Evolutionary conservation across 2,113 vertebrate species (phyloP).

Genomic region (Ictidomys tridecemlineatus): DNA sequence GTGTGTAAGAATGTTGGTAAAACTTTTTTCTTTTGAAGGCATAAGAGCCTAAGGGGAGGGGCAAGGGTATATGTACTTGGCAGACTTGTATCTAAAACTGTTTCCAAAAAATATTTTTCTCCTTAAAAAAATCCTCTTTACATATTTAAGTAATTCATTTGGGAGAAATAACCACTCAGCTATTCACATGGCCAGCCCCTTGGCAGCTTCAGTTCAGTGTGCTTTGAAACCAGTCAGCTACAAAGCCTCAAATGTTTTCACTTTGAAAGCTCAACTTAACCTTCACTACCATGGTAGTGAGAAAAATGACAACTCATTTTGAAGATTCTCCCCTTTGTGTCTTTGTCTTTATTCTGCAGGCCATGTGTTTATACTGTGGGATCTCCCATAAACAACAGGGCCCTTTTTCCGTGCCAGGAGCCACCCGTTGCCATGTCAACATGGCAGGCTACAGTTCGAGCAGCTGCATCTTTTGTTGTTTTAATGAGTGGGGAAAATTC

Average conservation of each 20-base stretch:
- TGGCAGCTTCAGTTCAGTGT: conserved; percentile 45
- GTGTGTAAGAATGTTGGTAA: conserved; percentile 71
- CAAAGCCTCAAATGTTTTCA: conserved; percentile 69
- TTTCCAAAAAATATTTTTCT: conserved; percentile 64
- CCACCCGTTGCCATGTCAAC: conserved; percentile 99
- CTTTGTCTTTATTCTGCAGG: conserved; percentile 89
- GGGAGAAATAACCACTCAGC: conserved; percentile 47
- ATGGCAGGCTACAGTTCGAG: conserved; percentile 94
- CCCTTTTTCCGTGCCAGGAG: conserved; percentile 98
- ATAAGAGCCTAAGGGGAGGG: conserved; percentile 33
- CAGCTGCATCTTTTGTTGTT: conserved; percentile 93
- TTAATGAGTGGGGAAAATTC: conserved; percentile 97
- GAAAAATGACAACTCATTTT: conserved; percentile 74
- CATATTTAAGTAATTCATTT: conserved; percentile 75
- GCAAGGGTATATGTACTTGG: conserved; percentile 72
- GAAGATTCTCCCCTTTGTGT: conserved; percentile 66
- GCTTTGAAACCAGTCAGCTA: conserved; percentile 52
- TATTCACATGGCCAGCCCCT: conserved; percentile 20
- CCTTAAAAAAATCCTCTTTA: conserved; percentile 52
- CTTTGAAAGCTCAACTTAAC: conserved; percentile 73
- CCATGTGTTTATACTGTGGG: conserved; percentile 97
- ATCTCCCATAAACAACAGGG: conserved; percentile 98
- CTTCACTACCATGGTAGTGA: conserved; percentile 55
- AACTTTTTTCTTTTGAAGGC: conserved; percentile 65
- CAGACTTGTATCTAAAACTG: conserved; percentile 68